Base-by-base conservation (phyloP, 2,113 vertebrate species). In the Hystrix brachyura region DNA sequence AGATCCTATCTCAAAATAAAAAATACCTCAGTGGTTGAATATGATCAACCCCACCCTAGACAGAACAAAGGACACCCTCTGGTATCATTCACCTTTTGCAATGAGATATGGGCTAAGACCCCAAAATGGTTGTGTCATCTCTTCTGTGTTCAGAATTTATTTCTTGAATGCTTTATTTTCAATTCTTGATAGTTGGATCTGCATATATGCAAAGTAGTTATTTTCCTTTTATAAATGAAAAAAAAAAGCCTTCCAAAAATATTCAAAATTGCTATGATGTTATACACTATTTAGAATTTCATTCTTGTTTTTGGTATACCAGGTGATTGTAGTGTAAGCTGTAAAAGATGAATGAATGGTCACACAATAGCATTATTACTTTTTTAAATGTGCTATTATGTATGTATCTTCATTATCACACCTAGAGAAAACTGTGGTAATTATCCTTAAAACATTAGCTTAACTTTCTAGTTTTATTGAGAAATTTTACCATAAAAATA, bases 381-480 rank as follows among this genome's bases (percentile, higher is more conserved):
- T 89, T 83, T 80, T 72, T 65, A 69, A 80, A 96, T 38, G 34
- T 62, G 46, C 53, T 79, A 38, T 62, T 84, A 43, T 14, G 11
- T 59, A 38, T 38, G 9, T 71, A 46, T 55, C n/a, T 38, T 29
- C 13, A 10, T 21, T 72, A 78, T 59, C 69, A 80, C 1, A 76
- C 18, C 87, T 60, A 78, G 18, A 79, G n/a, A 94, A 97, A 97
- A 90, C 3, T 62, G n/a, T 71, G 38, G 11, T 94, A 76, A 76
- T 72, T n/a, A 55, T 81, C 21, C 13, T 88, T 82, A 74, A 80
- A n/a, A 9, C 59, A 76, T 94, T 91, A 95, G 48, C 62, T 82
- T 74, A 94, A 94, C 25, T 59, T 43, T 86, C 96, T 91, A 78
- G 2, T 64, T 97, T 94, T 97, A 48, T 34, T 95, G 9, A 59